Percentiles rank a stretch among this genome's conserved stretches.
Conservation (phyloP, 2,113 vertebrate species). For the Psilopogon haemacephalus region DNA sequence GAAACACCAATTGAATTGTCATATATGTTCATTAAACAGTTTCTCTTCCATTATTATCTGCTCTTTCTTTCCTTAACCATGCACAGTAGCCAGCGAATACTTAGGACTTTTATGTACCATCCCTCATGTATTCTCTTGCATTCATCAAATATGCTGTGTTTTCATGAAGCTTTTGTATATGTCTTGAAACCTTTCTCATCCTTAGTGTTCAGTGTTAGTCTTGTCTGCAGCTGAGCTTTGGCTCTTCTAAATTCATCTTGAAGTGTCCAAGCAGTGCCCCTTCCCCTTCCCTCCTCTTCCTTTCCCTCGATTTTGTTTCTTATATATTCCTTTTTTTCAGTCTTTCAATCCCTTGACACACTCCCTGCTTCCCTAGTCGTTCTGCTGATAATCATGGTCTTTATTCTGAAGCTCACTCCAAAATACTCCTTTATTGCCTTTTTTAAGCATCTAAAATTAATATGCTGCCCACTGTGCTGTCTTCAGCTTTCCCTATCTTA, state of each 20-base stretch:
- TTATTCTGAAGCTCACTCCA: not conserved
- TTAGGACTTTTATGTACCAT: not conserved
- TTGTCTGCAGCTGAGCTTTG: not conserved
- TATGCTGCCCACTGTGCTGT: not conserved
- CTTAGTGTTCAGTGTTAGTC: not conserved
- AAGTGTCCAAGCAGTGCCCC: not conserved
- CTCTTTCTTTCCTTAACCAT: not conserved
- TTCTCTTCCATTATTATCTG: not conserved
- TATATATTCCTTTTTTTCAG: not conserved
- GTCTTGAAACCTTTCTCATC: not conserved
- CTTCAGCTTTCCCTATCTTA: not conserved
- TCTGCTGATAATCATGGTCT: not conserved
- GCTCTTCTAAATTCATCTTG: not conserved
- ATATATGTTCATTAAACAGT: not conserved
- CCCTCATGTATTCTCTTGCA: not conserved
- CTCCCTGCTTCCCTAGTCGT: not conserved
- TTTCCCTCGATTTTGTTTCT: not conserved
- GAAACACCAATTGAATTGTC: not conserved
- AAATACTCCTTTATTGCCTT: not conserved
- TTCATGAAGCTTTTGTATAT: not conserved
- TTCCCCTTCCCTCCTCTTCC: not conserved
- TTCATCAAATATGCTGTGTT: not conserved
- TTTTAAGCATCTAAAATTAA: not conserved
- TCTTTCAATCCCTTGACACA: not conserved
- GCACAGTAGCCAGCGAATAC: not conserved